Percentiles rank a stretch among this genome's conserved stretches.
phyloP scores from a whole-genome alignment of 1,140 invertebrate genomes.

The Dendrolimus punctatus region DNA sequence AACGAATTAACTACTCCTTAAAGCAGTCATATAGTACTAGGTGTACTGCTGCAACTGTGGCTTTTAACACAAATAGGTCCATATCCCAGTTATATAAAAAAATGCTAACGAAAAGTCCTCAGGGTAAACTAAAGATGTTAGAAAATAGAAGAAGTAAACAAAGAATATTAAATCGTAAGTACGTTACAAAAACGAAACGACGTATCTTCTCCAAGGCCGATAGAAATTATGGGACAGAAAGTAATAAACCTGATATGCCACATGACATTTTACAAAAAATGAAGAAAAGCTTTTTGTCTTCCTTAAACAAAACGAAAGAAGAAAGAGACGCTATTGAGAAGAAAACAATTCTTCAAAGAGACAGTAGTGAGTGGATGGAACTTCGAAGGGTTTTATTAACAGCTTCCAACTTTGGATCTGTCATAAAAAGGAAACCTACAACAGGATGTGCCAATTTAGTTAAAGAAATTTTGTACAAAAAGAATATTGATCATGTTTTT shows the following conservation, averaged over 20 bases:
- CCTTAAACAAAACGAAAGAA: conserved; percentile 12
- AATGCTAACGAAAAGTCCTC: conserved; percentile 10
- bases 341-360: conserved; percentile 26
- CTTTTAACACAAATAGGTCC: conserved; percentile 1
- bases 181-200: conserved; percentile 9
- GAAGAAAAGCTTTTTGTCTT: conserved; percentile 11
- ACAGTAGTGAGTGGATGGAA: conserved; percentile 29
- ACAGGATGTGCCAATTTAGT: conserved; percentile 18
- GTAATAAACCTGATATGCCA: conserved; percentile 9
- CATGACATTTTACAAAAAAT: conserved; percentile 9
- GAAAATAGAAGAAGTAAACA: conserved; percentile 4
- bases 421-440: conserved; percentile 23
- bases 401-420: conserved; percentile 43
- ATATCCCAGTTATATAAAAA: conserved; percentile 16
- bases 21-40: conserved; percentile 29
- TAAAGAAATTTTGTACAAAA: conserved; percentile 22
- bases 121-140: conserved; percentile 5
- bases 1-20: conserved; percentile 36
- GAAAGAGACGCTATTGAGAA: conserved; percentile 22
- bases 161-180: not conserved
- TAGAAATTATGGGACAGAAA: conserved; percentile 11
- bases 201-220: not conserved
- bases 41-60: conserved; percentile 28
- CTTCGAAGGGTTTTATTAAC: conserved; percentile 34
- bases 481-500: conserved; percentile 12